These are phyloP conservation scores for Gambusia affinis DNA, from an alignment of 2,113 vertebrate genomes.

Conservation along the genomic window DNA sequence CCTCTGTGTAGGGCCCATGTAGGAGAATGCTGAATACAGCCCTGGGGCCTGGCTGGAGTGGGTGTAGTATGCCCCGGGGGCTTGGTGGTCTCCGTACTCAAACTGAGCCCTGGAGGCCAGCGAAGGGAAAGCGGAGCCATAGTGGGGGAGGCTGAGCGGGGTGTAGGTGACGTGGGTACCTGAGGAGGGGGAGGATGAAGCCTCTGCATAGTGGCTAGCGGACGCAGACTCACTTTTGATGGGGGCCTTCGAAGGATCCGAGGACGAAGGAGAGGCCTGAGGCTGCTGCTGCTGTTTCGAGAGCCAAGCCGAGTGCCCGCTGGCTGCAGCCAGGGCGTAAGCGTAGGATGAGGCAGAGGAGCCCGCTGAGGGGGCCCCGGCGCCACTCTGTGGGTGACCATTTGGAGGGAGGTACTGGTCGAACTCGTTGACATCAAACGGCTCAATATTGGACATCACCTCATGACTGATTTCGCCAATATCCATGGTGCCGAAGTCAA, in stretches of 20 bases:
- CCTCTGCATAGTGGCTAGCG: slow-evolving; percentile 89
- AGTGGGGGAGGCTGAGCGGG: slow-evolving; percentile 96
- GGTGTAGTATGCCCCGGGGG: slow-evolving; percentile 94
- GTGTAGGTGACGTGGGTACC: slow-evolving; percentile 96
- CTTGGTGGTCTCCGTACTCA: slow-evolving; percentile 95
- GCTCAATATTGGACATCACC: slow-evolving; percentile 99
- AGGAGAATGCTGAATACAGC: slow-evolving; percentile 98
- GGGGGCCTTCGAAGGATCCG: slow-evolving; percentile 90
- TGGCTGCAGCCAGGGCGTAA: slow-evolving; percentile 91
- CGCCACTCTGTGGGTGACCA: slow-evolving; percentile 84
- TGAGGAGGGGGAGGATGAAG: slow-evolving; percentile 81
- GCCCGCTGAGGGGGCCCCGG: slow-evolving; percentile 41
- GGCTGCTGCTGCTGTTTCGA: slow-evolving; percentile 91
- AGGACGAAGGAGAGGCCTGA: slow-evolving; percentile 83
- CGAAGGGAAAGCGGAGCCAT: slow-evolving; percentile 93
- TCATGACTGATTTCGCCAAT: slow-evolving; percentile 98
- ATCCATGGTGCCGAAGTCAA: slow-evolving; percentile 98
- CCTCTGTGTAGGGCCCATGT: slow-evolving; percentile 98
- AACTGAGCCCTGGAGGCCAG: slow-evolving; percentile 97
- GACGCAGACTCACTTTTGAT: slow-evolving; percentile 93
- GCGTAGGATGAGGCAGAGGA: slow-evolving; percentile 83
- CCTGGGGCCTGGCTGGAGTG: slow-evolving; percentile 92
- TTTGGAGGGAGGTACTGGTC: slow-evolving; percentile 98
- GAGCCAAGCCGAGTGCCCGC: slow-evolving; percentile 95
- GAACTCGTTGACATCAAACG: slow-evolving; percentile 96